Evolutionary conservation across 1,140 invertebrate genomes (phyloP), one percentile per base, ranked within the genome.

Genomic region (Zaprionus inermis): DNA sequence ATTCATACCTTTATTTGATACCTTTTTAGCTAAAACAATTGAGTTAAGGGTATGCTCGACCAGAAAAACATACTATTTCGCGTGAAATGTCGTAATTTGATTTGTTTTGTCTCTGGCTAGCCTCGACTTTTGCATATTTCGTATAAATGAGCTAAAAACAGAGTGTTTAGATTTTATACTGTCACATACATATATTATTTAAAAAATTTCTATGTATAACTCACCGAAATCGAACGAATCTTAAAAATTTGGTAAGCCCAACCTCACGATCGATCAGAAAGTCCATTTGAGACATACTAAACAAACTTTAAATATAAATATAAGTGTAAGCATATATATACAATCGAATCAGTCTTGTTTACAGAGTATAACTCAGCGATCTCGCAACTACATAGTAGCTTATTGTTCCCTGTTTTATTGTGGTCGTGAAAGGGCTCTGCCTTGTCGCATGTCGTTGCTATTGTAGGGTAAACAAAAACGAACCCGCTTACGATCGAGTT

Each of bases 381-480:
- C 24, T 30, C 14, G n/a, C 51, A 12, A 30, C 0, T 14, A 54
- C 24, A 28, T 28, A 28, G 24, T 28, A 28, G 24, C 3, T 20
- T 28, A 54, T 49, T 49, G 44, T 49, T 12, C 0, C 18, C 44
- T 12, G 5, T 12, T 49, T 49, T 30, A n/a, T 60, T 56, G 51
- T 41, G 12, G 20, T n/a, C 16, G 41, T 51, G 46, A 68, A 65
- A 72, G 64, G 70, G 56, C 11, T 56, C 20, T 32, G 41, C 20
- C 51, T 46, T 57, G 10, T 46, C 32, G 24, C 61, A 51, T 41
- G 28, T 52, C 14, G 44, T 34, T 34, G 56, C 24, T 72, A 16
- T 60, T 60, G 69, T 51, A 70, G 54, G 20, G 51, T 46, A 56
- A 56, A 58, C 54, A 66, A 49, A 49, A 28, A 3, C 24, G 1